Evolutionary conservation across 2,888 invertebrate species (phyloP), one percentile per base, ranked within the genome.

Genomic region (Pediacus dermestoides): DNA sequence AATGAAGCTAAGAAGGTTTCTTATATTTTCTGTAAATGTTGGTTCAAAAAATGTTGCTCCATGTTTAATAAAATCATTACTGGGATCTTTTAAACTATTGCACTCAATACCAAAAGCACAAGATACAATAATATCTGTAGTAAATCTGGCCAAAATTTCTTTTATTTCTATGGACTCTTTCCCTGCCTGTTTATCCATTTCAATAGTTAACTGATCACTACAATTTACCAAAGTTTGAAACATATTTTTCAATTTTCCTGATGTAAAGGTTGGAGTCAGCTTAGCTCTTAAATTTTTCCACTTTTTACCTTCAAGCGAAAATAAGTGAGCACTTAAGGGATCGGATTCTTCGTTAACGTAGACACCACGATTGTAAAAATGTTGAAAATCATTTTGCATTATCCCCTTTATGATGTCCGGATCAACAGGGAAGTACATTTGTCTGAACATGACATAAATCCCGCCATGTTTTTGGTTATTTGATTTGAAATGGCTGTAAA

Each of bases 21-120:
- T n/a, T n/a, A n/a, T n/a, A n/a, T n/a, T n/a, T n/a, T n/a, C n/a
- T n/a, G n/a, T n/a, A n/a, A n/a, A n/a, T n/a, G n/a, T n/a, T n/a
- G n/a, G n/a, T n/a, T 34, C 26, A 15, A 34, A 34, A 23, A 34
- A 11, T 26, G n/a, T 34, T 26, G 11, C 26, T 9, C 34, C 34
- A 26, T 26, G 26, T 14, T 9, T 4, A 4, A 25, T 3, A 57
- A 77, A 77, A 40, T 73, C 71, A 0, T 74, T 71, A 39, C 73
- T 62, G 0, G 72, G 66, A 57, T 74, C 69, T 31, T 70, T 67
- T 35, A 77, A 70, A 16, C 74, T 72, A 49, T 77, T 73, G 43
- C 74, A 74, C 45, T 77, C 74, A 2, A 78, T 66, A 16, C 77
- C 78, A 53, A 78, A 79, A 7, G 75, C 77, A 32, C 75, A 72